phyloP scores from a whole-genome alignment of 2,888 invertebrate species.

The Sminthurinus aureus region DNA sequence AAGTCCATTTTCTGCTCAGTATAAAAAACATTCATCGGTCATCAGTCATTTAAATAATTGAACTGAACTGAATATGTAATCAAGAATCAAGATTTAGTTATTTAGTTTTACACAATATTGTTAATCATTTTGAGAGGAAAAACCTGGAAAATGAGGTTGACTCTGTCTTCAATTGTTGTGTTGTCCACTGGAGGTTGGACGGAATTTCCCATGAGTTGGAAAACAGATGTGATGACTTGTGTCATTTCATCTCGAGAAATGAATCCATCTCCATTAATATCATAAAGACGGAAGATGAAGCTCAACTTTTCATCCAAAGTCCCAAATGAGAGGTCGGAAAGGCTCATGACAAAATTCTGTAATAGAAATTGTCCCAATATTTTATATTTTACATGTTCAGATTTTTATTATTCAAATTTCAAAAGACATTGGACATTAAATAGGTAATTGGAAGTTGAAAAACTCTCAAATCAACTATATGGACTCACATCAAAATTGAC shows the following conservation, averaged over 20 bases:
- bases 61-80: no score
- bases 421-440: no score
- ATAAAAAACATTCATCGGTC: conserved; percentile 47
- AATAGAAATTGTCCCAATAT: conserved; percentile 44
- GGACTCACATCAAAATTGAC: conserved; percentile 96
- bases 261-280: conserved; percentile 94
- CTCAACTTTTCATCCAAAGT: conserved; percentile 91
- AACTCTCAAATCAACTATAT: no score
- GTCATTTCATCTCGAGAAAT: conserved; percentile 96
- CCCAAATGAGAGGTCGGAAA: conserved; percentile 91
- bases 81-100: background rate
- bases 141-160: conserved; percentile 94
- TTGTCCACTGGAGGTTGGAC: conserved; percentile 82
- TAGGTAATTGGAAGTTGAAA: no score
- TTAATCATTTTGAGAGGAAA: background rate
- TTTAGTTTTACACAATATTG: background rate
- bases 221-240: conserved; percentile 91
- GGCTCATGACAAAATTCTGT: conserved; percentile 93
- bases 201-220: conserved; percentile 92
- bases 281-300: conserved; percentile 96
- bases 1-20: conserved; percentile 85
- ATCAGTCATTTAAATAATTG: background rate
- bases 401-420: no score
- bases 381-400: no score
- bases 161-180: conserved; percentile 80